phyloP scores from a whole-genome alignment of 2,113 vertebrate genomes.

The Hemibagrus wyckioides region DNA sequence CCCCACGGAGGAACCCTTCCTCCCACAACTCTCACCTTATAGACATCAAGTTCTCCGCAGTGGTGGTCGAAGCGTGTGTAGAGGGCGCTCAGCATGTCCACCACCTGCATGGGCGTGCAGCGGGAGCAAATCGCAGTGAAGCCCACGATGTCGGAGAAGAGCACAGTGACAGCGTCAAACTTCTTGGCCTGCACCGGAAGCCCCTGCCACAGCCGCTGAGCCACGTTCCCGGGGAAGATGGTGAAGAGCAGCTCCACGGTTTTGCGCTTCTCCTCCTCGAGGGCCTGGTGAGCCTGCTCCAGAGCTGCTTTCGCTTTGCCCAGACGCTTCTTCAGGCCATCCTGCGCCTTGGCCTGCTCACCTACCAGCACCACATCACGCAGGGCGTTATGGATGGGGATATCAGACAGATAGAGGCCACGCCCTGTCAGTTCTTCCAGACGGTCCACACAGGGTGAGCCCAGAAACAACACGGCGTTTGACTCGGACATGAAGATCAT shows the following conservation, averaged over 20 bases:
- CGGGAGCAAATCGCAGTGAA: constrained; percentile 95
- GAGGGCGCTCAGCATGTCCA: constrained; percentile 95
- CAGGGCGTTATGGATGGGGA: constrained; percentile 94
- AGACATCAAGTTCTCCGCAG: constrained; percentile 93
- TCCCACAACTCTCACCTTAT: constrained; percentile 83
- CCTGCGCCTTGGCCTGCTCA: constrained; percentile 94
- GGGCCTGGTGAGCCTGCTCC: constrained; percentile 89
- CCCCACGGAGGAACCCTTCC: background rate
- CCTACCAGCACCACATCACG: constrained; percentile 96
- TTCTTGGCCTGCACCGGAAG: constrained; percentile 93
- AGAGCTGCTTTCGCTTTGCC: constrained; percentile 94
- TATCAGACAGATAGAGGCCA: constrained; percentile 94
- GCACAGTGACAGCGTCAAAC: constrained; percentile 91
- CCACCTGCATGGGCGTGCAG: constrained; percentile 96
- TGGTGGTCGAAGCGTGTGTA: constrained; percentile 95
- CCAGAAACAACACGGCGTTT: constrained; percentile 89
- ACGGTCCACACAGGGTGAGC: constrained; percentile 94
- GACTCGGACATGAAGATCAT: constrained; percentile 98
- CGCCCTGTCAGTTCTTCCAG: constrained; percentile 94
- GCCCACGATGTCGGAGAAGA: constrained; percentile 97
- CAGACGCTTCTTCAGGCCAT: constrained; percentile 92
- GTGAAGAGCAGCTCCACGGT: constrained; percentile 94
- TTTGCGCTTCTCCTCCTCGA: constrained; percentile 97
- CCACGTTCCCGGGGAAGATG: constrained; percentile 93
- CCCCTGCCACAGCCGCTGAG: constrained; percentile 96